Percentiles rank a stretch among this genome's conserved stretches.
These are phyloP conservation scores for Deilephila porcellus DNA, from an alignment of 2,888 invertebrate species.

Conservation along the genomic window DNA sequence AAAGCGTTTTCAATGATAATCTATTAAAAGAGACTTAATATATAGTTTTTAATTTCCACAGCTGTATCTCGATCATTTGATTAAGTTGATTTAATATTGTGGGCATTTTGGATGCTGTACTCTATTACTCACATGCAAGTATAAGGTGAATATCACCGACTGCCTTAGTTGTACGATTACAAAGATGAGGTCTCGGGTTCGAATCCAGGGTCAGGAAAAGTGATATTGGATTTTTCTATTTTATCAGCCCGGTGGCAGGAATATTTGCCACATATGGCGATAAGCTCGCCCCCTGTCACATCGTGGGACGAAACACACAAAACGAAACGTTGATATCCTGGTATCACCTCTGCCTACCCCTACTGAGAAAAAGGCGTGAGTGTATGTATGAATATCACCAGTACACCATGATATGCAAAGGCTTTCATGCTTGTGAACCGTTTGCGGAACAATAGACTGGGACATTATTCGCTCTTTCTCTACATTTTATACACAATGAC, in stretches of 20 bases:
- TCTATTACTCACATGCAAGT: conserved; percentile 22
- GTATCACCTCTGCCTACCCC: too few relatives aligned
- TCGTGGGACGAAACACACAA: too few relatives aligned
- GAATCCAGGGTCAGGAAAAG: too few relatives aligned
- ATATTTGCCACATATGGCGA: too few relatives aligned
- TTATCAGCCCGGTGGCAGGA: too few relatives aligned
- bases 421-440: conserved; percentile 42
- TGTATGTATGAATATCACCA: conserved; percentile 42
- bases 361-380: too few relatives aligned
- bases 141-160: conserved; percentile 7
- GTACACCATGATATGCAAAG: conserved; percentile 36
- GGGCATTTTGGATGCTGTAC: conserved; percentile 40
- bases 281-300: too few relatives aligned
- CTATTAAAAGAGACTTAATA: background rate
- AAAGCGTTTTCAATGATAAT: background rate
- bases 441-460: conserved; percentile 50
- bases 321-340: too few relatives aligned
- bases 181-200: too few relatives aligned
- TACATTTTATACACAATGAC: conserved; percentile 10
- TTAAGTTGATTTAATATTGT: conserved; percentile 32
- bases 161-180: too few relatives aligned
- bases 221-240: too few relatives aligned
- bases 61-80: background rate
- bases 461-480: conserved; percentile 34
- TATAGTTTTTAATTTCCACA: background rate